Base-by-base conservation (phyloP, 2,888 invertebrate species). In the Pyralis farinalis region DNA sequence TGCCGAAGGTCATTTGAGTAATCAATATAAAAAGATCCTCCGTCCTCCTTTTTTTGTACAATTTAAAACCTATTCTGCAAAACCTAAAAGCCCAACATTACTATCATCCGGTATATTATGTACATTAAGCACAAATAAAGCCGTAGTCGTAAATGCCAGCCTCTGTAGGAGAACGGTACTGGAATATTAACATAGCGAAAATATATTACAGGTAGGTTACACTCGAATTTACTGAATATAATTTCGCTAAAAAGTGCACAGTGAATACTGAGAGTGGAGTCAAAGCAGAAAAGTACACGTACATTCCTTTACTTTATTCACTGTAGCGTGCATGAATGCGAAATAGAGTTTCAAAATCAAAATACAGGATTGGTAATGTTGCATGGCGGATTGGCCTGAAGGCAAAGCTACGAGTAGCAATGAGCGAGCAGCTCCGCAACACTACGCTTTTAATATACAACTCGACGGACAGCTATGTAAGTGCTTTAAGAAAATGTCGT, bases 211-310 rank as follows among this genome's bases (percentile, higher is more conserved):
- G n/a, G n/a, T n/a, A n/a, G n/a, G n/a, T n/a, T 21, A 21, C 21
- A 21, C 7, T 5, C 21, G 21, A 21, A 21, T 21, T 21, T 21
- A 21, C 21, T 21, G 21, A 21, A 21, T 5, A 21, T 94, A 91
- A 94, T 94, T 90, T 91, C n/a, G n/a, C n/a, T n/a, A n/a, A n/a
- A n/a, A n/a, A n/a, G 25, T 25, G 25, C 25, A 8, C 8, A 21
- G 7, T 21, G 21, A 21, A 21, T 25, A 25, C 16, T 16, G 16
- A 16, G 16, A 16, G n/a, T 8, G 25, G 25, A 25, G 25, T 7
- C 25, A 25, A n/a, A 25, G 3, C 25, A 25, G 7, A 25, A 25
- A n/a, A n/a, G 25, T n/a, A 2, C 25, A 25, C n/a, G 25, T 25
- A n/a, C n/a, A 25, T 3, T 2, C 16, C 2, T 16, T 16, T 25